phyloP scores from a whole-genome alignment of 2,797 vertebrate species.

The Momotus momota region DNA sequence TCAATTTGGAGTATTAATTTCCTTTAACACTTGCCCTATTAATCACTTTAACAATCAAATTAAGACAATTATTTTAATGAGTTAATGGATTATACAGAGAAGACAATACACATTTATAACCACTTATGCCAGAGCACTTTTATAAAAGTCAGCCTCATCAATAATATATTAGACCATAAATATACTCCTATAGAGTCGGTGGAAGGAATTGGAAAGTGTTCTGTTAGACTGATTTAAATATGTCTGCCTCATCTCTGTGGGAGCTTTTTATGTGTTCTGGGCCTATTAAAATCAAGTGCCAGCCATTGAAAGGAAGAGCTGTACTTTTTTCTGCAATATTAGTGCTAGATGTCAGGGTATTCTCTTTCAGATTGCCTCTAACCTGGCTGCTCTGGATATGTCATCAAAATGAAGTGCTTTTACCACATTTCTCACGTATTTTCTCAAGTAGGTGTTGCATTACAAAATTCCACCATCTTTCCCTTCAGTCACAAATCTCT shows the following conservation, averaged over 20 bases:
- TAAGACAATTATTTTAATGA: constrained; percentile 84
- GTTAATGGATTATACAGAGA: constrained; percentile 78
- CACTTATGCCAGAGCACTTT: constrained; percentile 61
- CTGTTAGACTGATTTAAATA: constrained; percentile 54
- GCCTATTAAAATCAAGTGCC: not conserved
- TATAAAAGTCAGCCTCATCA: constrained; percentile 74
- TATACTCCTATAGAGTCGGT: constrained; percentile 27
- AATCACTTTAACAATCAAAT: constrained; percentile 85
- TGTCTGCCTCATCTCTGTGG: not conserved
- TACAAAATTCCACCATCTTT: not conserved
- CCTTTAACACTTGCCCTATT: constrained; percentile 78
- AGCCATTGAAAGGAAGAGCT: not conserved
- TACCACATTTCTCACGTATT: not conserved
- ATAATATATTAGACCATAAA: constrained; percentile 76
- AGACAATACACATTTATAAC: constrained; percentile 75
- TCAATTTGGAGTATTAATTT: constrained; percentile 81
- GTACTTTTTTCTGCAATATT: not conserved
- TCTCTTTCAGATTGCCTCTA: not conserved
- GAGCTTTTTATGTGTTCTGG: not conserved
- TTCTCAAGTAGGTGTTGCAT: not conserved
- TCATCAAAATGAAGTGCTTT: not conserved
- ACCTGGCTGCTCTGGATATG: not conserved
- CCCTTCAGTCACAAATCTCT: not conserved
- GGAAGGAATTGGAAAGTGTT: not conserved
- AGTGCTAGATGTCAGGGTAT: not conserved